Evolutionary conservation across 2,113 vertebrate genomes (phyloP), one percentile per base, ranked within the genome.

Genomic region (Ondatra zibethicus): DNA sequence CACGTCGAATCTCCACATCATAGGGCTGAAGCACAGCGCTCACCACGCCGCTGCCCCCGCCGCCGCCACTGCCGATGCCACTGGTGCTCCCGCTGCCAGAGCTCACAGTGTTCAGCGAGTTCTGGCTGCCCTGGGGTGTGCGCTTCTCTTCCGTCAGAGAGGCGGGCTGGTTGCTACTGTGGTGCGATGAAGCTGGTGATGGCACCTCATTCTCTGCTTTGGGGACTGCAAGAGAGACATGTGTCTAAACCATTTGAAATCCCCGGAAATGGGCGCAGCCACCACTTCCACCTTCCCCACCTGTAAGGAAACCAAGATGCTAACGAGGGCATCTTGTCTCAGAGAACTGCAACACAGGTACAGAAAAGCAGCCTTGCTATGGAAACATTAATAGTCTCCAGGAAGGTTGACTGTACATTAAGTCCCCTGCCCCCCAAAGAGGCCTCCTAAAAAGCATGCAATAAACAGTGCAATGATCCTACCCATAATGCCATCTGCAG

Each of bases 1-100:
- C 99, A 0, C 99, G 99, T 86, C 98, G 99, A 98, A 99, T 99
- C 97, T 99, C 99, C 65, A 99, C 99, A 0, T 99, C 99, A 0
- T 99, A 99, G 61, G 99, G 99, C 98, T 99, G 99, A 77, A 99
- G 76, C 93, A 98, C 96, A 0, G 99, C 25, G 70, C 98, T 98
- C 65, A 99, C 99, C 23, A 99, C 99, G 0, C 99, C 99, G 0
- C 99, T 99, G 77, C 99, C 99, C 0, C 99, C 99, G 0, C 98
- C 99, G 0, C 99, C 99, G 0, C 99, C 99, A 0, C 99, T 99
- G 97, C 99, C 99, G 2, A 99, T 99, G 91, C 99, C 99, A 0
- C 99, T 99, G 97, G 99, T 99, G 96, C 99, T 99, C 84, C 99
- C 99, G 2, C 99, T 99, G 98, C 99, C 99, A 0, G 99, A 99